Base-by-base conservation (phyloP, 2,113 vertebrate genomes). In the Phylloscopus whistleri region DNA sequence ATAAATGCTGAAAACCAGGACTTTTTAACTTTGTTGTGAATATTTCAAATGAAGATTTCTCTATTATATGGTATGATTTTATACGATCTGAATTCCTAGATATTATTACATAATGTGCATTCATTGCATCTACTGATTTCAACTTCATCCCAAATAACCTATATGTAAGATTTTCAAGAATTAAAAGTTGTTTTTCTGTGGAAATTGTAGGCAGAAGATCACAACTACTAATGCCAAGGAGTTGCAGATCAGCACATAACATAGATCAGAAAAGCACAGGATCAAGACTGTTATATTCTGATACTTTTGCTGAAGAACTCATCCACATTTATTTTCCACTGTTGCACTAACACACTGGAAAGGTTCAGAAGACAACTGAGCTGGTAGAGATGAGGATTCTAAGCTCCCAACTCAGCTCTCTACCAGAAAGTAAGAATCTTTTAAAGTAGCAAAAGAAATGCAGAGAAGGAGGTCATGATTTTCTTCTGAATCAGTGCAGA, bases 11-110 rank as follows among this genome's bases (percentile, higher is more conserved):
- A 62, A 86, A 92, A 51, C 0, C 16, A 55, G 28, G 18, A 51
- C 43, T 85, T 91, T 92, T 83, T 73, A 96, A 60, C 39, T 81
- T 77, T 90, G 13, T 81, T 35, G 68, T 74, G 27, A 66, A 68
- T 60, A 69, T 56, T 85, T 64, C 27, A 80, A 72, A 82, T n/a
- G 4, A 72, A 64, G 21, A 44, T 60, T 74, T 95, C 94, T 93
- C n/a, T 73, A 44, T 94, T 84, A 82, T 68, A 55, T 92, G 20
- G 7, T 35, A 51, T 60, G 87, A 95, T 20, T 77, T 91, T 52
- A 15, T 80, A 90, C 78, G 93, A 90, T 84, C 59, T 88, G 82
- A 89, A 82, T 94, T 83, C 64, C 88, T 88, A 80, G 33, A 49
- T 46, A 63, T 90, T 80, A 67, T 43, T 64, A 46, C 4, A 28